Conservation (phyloP, 2,888 invertebrate genomes). For the Dolichopus griseipennis region DNA sequence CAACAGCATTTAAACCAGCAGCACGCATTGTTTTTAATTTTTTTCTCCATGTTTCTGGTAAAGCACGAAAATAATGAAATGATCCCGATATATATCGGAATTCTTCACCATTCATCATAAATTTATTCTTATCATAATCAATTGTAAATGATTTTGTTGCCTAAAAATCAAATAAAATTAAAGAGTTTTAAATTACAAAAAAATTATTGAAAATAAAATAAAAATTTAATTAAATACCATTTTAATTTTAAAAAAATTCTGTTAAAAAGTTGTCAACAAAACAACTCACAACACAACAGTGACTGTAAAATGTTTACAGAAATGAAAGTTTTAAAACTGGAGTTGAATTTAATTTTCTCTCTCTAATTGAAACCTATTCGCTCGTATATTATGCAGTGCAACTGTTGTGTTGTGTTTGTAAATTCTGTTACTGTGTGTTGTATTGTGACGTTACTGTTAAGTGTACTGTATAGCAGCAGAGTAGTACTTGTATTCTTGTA, state of each 20-base stretch:
- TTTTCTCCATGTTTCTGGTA: constrained; percentile 68
- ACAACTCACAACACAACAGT: no score
- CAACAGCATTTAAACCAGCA: constrained; percentile 76
- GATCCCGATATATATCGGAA: constrained; percentile 67
- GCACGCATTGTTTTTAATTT: constrained; percentile 65
- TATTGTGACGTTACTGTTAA: no score
- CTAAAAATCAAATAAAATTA: constrained; percentile 1
- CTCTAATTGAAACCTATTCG: no score
- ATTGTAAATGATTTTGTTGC: constrained; percentile 37
- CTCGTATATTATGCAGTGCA: no score
- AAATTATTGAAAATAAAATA: not conserved
- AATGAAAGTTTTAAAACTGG: no score
- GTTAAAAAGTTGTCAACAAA: no score
- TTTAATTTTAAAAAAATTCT: not conserved
- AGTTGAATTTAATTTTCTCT: no score
- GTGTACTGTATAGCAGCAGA: no score
- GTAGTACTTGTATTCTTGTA: no score
- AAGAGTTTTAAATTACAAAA: not conserved
- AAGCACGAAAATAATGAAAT: constrained; percentile 81
- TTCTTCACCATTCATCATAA: constrained; percentile 61
- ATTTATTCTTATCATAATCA: constrained; percentile 52
- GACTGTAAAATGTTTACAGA: no score
- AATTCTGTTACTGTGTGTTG: no score
- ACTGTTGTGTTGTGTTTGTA: no score
- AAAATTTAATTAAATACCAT: not conserved